phyloP scores from a whole-genome alignment of 37 sponge, comb jelly and placozoan species.

The Amphimedon queenslandica region DNA sequence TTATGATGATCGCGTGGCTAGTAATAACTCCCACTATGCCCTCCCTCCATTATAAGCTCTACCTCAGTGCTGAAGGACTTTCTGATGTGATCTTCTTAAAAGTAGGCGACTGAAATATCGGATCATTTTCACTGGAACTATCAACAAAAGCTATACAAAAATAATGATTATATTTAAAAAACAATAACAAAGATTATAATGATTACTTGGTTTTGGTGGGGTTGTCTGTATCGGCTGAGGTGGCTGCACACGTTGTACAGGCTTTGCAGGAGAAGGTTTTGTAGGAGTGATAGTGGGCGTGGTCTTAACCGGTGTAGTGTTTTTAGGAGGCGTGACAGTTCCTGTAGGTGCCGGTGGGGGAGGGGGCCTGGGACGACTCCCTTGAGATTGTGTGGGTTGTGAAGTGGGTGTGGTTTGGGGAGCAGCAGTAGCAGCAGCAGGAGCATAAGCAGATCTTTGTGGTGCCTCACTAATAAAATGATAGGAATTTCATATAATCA shows the following conservation, averaged over 20 bases:
- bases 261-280: neutral
- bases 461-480: neutral
- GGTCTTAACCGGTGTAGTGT: no score
- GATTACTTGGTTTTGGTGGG: neutral
- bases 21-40: no score
- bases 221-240: neutral
- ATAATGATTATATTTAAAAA: neutral
- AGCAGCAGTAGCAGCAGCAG: neutral
- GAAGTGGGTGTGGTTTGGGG: neutral
- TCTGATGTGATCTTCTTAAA: constrained; percentile 56
- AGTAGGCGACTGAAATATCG: constrained; percentile 65
- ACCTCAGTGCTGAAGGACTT: neutral
- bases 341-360: neutral
- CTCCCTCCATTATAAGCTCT: no score
- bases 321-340: neutral
- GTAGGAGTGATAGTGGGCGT: no score
- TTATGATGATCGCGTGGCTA: no score
- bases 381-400: constrained; percentile 28
- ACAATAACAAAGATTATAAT: neutral
- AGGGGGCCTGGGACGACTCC: constrained; percentile 13
- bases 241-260: neutral
- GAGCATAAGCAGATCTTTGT: neutral
- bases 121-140: constrained; percentile 9
- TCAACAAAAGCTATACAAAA: no score
- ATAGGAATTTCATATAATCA: neutral